Base-by-base conservation (phyloP, 2,113 vertebrate species). In the Nanorana parkeri region DNA sequence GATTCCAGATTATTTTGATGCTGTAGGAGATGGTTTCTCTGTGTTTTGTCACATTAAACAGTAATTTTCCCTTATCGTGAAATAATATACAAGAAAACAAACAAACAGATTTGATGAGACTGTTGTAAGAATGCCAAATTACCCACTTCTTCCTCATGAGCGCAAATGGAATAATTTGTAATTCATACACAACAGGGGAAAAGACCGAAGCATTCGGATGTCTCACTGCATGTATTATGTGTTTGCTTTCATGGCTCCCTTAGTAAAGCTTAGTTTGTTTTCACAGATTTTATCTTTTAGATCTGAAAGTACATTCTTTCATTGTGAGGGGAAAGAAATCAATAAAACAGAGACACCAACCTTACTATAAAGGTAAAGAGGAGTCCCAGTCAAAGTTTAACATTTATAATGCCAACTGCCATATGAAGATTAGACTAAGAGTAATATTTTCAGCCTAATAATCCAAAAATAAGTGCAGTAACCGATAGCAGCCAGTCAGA, bases 111-210 rank as follows among this genome's bases (percentile, higher is more conserved):
- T 55, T 73, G 17, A 73, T 56, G 51, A 73, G 69, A 73, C 54
- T 28, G 29, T 55, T 73, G 69, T 21, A 26, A 17, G 23, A 13
- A 32, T 20, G 54, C 2, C 72, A 60, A 58, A 64, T 58, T 77
- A 23, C 7, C 58, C 28, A 28, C 32, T 20, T 3, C 23, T 75
- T 61, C 58, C 51, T 64, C 28, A 51, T 41, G 29, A 41, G 55
- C 72, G 36, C 28, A 75, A 75, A 75, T 23, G n/a, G 28, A 60
- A 75, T 75, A 4, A 41, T 75, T 75, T 75, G 26, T n/a, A 73
- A 56, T 52, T 55, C 52, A 73, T 55, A 73, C 21, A 56, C 69
- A 73, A 73, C 67, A 68, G 67, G 52, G 69, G 51, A 55, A 73
- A 51, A 73, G 69, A 19, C 51, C 4, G 17, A 24, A 56, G 55